phyloP scores from a whole-genome alignment of 2,888 invertebrate species.

The Mesorhabditis spiculigera region DNA sequence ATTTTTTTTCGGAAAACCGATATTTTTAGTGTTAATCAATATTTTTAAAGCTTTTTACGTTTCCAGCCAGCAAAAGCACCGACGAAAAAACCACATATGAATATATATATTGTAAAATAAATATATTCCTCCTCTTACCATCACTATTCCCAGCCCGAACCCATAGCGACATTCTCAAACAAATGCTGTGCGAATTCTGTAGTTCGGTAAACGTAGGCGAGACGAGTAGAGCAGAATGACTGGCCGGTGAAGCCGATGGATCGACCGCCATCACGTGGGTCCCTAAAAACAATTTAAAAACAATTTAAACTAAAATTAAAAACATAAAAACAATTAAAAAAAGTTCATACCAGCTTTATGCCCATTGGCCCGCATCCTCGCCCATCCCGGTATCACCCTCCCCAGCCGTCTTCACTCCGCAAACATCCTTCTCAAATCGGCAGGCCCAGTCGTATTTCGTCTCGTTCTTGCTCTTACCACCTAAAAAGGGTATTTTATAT shows the following conservation, averaged over 20 bases:
- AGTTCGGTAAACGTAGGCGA: background rate
- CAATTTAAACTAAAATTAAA: no score
- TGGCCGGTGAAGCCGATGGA: background rate
- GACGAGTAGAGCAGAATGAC: background rate
- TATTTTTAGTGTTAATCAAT: no score
- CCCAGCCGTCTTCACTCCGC: constrained; percentile 12
- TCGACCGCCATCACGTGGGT: background rate
- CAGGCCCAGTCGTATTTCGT: constrained; percentile 22
- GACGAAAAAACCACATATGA: background rate
- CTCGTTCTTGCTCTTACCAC: background rate
- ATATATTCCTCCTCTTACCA: background rate
- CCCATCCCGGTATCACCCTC: constrained; percentile 5
- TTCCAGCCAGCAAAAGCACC: background rate
- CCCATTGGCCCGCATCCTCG: background rate
- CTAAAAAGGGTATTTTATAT: no score
- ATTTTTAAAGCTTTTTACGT: no score
- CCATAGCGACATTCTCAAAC: background rate
- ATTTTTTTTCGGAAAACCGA: no score
- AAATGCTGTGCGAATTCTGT: background rate
- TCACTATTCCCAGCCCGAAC: background rate
- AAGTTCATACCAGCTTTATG: no score
- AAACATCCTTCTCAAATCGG: constrained; percentile 21
- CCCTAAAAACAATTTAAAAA: background rate
- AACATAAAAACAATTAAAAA: background rate
- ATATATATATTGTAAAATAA: no score